Conservation (phyloP, 2,888 invertebrate genomes). For the Agapetus fuscipes region DNA sequence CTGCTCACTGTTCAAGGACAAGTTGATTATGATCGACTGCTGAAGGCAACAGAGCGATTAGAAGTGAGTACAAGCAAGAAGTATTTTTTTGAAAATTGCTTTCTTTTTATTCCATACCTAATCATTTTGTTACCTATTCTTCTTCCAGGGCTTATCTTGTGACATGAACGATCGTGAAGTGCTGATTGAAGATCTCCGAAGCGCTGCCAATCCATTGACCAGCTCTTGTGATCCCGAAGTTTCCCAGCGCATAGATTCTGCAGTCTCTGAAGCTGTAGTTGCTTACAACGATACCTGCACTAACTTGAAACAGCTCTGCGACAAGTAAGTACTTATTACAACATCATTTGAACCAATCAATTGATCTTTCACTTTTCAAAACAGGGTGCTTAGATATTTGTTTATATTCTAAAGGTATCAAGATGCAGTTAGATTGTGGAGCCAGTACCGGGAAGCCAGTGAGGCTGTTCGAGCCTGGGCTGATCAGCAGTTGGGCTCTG, state of each 20-base stretch:
- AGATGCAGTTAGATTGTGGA: slow-evolving; percentile 73
- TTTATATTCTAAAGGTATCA: slow-evolving; percentile 48
- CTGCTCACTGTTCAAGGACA: slow-evolving; percentile 73
- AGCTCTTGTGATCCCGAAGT: slow-evolving; percentile 61
- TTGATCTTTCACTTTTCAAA: neutral
- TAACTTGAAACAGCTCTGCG: slow-evolving; percentile 66
- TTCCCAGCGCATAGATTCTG: slow-evolving; percentile 60
- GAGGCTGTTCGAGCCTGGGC: slow-evolving; percentile 66
- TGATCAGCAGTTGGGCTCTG: slow-evolving; percentile 64
- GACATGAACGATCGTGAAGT: slow-evolving; percentile 66
- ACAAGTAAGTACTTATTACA: slow-evolving; percentile 33
- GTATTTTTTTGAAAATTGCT: neutral
- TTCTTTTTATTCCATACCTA: neutral
- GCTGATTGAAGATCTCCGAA: slow-evolving; percentile 59
- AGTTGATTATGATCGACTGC: slow-evolving; percentile 71
- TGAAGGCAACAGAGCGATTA: slow-evolving; percentile 74
- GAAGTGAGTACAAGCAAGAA: slow-evolving; percentile 70
- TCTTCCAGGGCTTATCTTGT: slow-evolving; percentile 65
- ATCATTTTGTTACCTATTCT: slow-evolving; percentile 17
- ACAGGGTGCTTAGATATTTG: neutral
- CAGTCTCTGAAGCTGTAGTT: slow-evolving; percentile 67
- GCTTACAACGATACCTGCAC: slow-evolving; percentile 74
- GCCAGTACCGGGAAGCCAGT: slow-evolving; percentile 68
- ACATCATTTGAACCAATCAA: neutral
- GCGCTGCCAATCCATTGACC: slow-evolving; percentile 62